Base-by-base conservation (phyloP, 92 coral and sea anemone genomes). In the Actinernus sp. region DNA sequence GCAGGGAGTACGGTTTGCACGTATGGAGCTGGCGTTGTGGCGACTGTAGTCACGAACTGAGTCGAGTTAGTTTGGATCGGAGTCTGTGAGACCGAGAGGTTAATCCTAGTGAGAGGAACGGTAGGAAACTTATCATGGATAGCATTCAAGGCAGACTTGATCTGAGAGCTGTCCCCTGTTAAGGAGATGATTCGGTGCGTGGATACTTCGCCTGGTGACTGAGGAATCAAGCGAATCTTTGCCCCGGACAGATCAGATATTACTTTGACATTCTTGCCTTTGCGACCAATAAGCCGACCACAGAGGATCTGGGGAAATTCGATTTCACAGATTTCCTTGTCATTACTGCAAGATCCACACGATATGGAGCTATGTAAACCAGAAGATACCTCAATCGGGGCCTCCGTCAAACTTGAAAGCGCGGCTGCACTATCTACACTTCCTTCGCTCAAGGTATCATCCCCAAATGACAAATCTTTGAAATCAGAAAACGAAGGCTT, bases 231-330 rank as follows among this genome's bases (percentile, higher is more conserved):
- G 2, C 98, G 97, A 40, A 94, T 90, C 51, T 94, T 94, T 2
- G 98, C 88, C 13, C 98, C 98, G 23, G 97, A 87, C 24, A 45
- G 73, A 43, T 90, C 97, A 0, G 98, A 94, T 12, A 94, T 87
- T 6, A 87, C 88, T 31, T 86, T 86, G 0, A 94, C 98, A 46
- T 94, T 94, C 53, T 94, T 94, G 21, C 98, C 98, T 49, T 94
- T 94, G 24, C 96, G 93, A 10, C 98, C 98, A 54, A 94, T 94
- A 4, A 94, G 74, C 26, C 98, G 74, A 46, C 98, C 98, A 37
- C 98, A 94, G 4, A 94, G 69, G 11, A 89, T 92, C 83, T 94
- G 98, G 0, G 98, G 98, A 56, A 94, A 94, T 50, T 94, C 98
- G 14, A 94, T 56, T 48, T 94, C 98, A 89, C 98, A 94, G 22